These are phyloP conservation scores for Cygnus buccinator DNA, from an alignment of 2,113 vertebrate species.

Conservation along the genomic window DNA sequence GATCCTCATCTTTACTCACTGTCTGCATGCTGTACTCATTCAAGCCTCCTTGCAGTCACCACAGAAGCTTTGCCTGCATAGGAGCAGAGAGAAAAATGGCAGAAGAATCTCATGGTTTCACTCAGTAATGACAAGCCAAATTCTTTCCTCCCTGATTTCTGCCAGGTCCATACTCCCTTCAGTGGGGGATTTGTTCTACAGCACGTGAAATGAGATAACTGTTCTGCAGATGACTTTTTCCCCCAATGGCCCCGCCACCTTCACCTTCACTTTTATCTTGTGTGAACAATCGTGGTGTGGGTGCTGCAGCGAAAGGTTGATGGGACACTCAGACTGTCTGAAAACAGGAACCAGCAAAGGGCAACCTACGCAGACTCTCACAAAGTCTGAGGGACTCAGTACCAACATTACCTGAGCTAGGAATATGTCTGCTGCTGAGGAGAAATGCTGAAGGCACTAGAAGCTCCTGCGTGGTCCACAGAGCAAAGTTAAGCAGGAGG, in stretches of 20 bases:
- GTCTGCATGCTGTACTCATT: neutral
- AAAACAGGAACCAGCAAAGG: neutral
- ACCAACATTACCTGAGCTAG: neutral
- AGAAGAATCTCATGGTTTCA: neutral
- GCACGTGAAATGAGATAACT: neutral
- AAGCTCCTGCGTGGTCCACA: neutral
- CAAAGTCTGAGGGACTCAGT: neutral
- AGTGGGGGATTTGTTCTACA: neutral
- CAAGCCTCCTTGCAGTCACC: neutral
- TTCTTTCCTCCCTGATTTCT: neutral
- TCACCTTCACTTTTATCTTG: neutral
- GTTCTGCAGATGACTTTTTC: neutral
- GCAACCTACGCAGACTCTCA: neutral
- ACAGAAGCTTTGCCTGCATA: neutral
- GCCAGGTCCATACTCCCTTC: neutral
- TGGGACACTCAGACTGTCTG: neutral
- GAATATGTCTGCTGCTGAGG: neutral
- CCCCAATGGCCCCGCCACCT: neutral
- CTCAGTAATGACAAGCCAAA: neutral
- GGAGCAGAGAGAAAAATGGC: neutral
- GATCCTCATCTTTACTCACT: neutral
- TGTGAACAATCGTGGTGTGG: neutral
- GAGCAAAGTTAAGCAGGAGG: neutral
- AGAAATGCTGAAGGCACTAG: neutral
- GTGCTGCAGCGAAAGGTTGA: neutral